Base-by-base conservation (phyloP, 2,797 vertebrate species). In the Acipenser transmontanus region DNA sequence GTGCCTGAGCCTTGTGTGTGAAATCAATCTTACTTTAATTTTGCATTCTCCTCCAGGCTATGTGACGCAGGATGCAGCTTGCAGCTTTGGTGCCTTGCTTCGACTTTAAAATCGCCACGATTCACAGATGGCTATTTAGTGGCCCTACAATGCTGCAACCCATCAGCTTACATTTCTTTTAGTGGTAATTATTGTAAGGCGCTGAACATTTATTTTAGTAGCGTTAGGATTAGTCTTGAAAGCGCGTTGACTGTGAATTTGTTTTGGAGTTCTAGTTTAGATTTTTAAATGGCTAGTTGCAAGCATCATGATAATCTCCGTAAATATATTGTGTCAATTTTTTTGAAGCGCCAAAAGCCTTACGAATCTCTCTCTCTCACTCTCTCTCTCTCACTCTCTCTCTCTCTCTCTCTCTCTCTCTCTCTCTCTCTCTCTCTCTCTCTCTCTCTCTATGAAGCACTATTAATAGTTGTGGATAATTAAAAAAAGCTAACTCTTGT, bases 71-170 rank as follows among this genome's bases (percentile, higher is more conserved):
- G 91, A 91, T 82, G 87, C 92, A 87, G 92, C 91, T 91, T 92
- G 90, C 91, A 89, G 94, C 92, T 93, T 88, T 91, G 91, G 95
- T 97, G 95, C 94, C 94, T 97, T 98, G 91, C 92, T 92, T 94
- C 92, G 87, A 93, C 94, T 95, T 93, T 91, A 93, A 91, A 94
- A 95, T 92, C 84, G 94, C 95, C 94, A 95, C 92, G 89, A 96
- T 88, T 92, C 90, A 94, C 91, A 91, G 92, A 95, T 95, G 95
- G 96, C 95, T 95, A 90, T 93, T 93, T 91, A 96, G 93, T 95
- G 93, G 97, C 96, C 96, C 96, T 99, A 92, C 91, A 93, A 95
- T 98, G 97, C 97, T 99, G 96, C 95, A 96, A 92, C 92, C 92
- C 94, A 93, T 93, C 90, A 84, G 93, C 93, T 95, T 92, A 91